Percentiles rank a stretch among this genome's conserved stretches.
These are phyloP conservation scores for Ptychochromis oligacanthus DNA, from an alignment of 2,113 vertebrate species.

Conservation along the genomic window DNA sequence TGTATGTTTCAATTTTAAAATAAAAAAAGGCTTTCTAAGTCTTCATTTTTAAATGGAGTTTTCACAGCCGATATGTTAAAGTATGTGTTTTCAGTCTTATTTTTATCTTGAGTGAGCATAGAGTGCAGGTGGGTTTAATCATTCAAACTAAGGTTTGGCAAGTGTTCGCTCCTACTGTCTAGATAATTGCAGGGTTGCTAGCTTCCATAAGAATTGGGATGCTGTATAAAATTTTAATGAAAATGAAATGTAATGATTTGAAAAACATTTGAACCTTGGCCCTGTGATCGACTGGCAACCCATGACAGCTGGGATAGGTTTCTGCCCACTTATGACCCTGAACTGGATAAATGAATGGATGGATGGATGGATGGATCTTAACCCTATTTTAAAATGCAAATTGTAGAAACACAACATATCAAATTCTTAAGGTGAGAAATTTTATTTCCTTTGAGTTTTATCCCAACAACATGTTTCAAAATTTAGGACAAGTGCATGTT, in stretches of 20 bases:
- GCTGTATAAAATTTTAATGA: not conserved
- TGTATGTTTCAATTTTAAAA: too few relatives aligned
- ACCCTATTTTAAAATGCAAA: too few relatives aligned
- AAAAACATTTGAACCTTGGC: not conserved
- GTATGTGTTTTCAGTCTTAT: not conserved
- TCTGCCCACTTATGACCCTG: too few relatives aligned
- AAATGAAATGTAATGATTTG: not conserved
- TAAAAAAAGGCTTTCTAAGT: not conserved
- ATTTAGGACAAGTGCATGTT: too few relatives aligned
- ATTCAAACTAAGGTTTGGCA: not conserved
- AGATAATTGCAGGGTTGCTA: not conserved
- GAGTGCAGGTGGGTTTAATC: not conserved
- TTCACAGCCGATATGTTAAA: not conserved
- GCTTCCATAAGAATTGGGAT: not conserved
- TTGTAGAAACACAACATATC: too few relatives aligned
- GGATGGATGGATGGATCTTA: too few relatives aligned
- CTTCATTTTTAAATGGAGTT: not conserved
- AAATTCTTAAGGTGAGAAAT: too few relatives aligned
- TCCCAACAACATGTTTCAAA: too few relatives aligned
- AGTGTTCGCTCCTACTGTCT: not conserved
- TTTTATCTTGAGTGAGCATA: not conserved
- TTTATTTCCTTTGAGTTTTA: too few relatives aligned
- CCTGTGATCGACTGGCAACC: not conserved
- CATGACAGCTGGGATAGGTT: too few relatives aligned
- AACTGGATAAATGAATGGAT: too few relatives aligned